phyloP scores from a whole-genome alignment of 2,797 vertebrate species.

The Notolabrus celidotus region DNA sequence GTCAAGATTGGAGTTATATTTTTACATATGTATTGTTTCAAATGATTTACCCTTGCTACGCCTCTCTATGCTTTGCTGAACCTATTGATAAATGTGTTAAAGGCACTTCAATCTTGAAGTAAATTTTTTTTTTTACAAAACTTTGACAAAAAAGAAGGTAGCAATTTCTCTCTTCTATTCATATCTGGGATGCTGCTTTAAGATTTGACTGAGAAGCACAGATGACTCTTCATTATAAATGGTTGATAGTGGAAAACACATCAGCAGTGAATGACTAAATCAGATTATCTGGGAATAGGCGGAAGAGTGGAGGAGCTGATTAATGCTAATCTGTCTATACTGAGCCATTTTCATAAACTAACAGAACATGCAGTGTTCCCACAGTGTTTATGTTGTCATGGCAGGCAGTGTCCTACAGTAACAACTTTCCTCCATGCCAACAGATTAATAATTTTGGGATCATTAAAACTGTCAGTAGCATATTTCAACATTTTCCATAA shows the following conservation, averaged over 20 bases:
- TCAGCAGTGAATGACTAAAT: slow-evolving; percentile 78
- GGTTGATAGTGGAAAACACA: slow-evolving; percentile 82
- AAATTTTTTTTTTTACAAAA: too few species aligned
- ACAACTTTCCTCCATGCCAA: background rate
- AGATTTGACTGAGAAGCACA: slow-evolving; percentile 69
- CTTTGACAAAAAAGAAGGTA: too few species aligned
- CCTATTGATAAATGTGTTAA: slow-evolving; percentile 1
- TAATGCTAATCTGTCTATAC: slow-evolving; percentile 64
- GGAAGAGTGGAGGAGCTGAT: slow-evolving; percentile 77
- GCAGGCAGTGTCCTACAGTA: slow-evolving; percentile 25
- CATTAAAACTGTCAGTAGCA: background rate
- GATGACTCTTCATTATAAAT: slow-evolving; percentile 77
- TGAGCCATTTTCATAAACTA: slow-evolving; percentile 54
- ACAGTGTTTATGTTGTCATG: slow-evolving; percentile 33
- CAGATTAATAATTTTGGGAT: background rate
- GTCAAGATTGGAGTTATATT: too few species aligned
- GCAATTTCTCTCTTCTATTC: slow-evolving; percentile 56
- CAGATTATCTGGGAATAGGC: slow-evolving; percentile 77
- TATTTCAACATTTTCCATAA: background rate
- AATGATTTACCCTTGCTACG: background rate
- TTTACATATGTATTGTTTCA: background rate
- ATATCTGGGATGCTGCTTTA: slow-evolving; percentile 51
- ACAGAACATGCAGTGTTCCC: slow-evolving; percentile 53
- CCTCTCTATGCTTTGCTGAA: background rate
- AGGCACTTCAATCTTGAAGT: background rate